Base-by-base conservation (phyloP, 2,797 vertebrate species). In the Kryptolebias ocellatus region DNA sequence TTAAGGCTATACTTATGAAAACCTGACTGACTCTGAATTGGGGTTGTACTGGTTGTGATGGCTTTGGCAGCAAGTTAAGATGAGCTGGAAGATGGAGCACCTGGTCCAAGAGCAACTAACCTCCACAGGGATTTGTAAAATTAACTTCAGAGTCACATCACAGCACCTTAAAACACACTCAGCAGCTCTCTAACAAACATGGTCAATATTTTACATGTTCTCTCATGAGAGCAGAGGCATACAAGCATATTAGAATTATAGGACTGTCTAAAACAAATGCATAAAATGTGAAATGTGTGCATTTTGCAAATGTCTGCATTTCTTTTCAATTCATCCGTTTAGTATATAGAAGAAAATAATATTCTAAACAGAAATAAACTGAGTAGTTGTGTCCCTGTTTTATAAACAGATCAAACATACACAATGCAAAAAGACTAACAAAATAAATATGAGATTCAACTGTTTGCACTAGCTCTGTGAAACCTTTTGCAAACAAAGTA, bases 21-120 rank as follows among this genome's bases (percentile, higher is more conserved):
- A 93, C 92, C 91, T 94, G 88, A 92, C 79, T 81, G 85, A 78
- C 57, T 90, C 74, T 83, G 80, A 87, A 89, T 86, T 53, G 8
- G 42, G 67, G 65, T 83, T 85, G 74, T 15, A 50, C 67, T 58
- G 66, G 39, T 49, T 81, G 64, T 51, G 82, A 90, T 87, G 75
- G 69, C 78, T 81, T 81, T 80, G 70, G 79, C 72, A 67, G 68
- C 16, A 71, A 79, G 68, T 67, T 81, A 70, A 80, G 67, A 86
- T 81, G 83, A 83, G 78, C 73, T 78, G 67, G 66, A 60, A 59
- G 76, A 86, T 67, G 67, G 74, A 72, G 76, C 90, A 89, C 83
- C 87, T 89, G 89, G 78, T 85, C 62, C 53, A 61, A 64, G 58
- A 80, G 56, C 62, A 47, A 69, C 59, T 12, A 14, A 63, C 67